Conservation (phyloP, 1,140 invertebrate genomes). For the Tribolium castaneum region DNA sequence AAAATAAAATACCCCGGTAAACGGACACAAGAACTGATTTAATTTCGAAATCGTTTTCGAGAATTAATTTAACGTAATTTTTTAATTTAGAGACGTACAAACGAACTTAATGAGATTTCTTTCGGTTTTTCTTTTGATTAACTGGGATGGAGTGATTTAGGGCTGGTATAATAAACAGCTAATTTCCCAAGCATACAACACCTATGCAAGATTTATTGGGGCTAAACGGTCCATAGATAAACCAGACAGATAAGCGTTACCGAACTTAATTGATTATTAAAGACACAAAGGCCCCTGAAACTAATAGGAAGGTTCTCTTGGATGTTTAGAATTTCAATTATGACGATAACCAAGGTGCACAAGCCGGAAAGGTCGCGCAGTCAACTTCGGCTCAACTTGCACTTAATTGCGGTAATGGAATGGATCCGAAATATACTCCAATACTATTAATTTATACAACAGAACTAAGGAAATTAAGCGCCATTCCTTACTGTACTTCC, state of each 20-base stretch:
- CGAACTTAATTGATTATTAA: constrained; percentile 40
- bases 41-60: constrained; percentile 35
- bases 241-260: constrained; percentile 37
- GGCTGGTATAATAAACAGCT: constrained; percentile 33
- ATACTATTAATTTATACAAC: constrained; percentile 40
- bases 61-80: constrained; percentile 24
- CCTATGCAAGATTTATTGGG: constrained; percentile 40
- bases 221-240: constrained; percentile 41
- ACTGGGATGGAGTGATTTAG: constrained; percentile 20
- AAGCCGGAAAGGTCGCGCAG: constrained; percentile 37
- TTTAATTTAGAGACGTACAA: background rate
- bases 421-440: constrained; percentile 37
- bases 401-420: constrained; percentile 42
- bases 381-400: constrained; percentile 35
- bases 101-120: background rate
- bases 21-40: constrained; percentile 11
- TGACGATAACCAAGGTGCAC: constrained; percentile 35
- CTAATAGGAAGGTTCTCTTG: constrained; percentile 25
- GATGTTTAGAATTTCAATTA: constrained; percentile 42
- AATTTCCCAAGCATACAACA: constrained; percentile 41
- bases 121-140: constrained; percentile 17
- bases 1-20: constrained; percentile 23
- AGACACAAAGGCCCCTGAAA: constrained; percentile 32
- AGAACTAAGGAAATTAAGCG: constrained; percentile 37
- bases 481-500: constrained; percentile 10